A percentile compares a stretch with the other conserved stretches of the same genome.
Evolutionary conservation across 2,888 invertebrate genomes (phyloP).

Genomic region (Sphaerophoria rueppellii): DNA sequence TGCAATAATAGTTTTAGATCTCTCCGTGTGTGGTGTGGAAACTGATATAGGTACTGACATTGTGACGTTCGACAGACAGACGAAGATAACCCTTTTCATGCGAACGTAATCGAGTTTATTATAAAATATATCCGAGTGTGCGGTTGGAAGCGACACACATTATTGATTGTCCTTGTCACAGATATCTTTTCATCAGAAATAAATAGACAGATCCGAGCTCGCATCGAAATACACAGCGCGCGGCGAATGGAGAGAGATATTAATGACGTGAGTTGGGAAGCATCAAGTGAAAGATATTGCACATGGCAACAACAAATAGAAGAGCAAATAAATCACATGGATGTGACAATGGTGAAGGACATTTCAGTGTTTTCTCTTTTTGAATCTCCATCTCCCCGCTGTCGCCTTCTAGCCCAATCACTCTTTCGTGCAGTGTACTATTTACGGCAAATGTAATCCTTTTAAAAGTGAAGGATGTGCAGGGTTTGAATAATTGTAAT

Average conservation of each 20-base stretch:
- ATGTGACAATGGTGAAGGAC: constrained; percentile 57
- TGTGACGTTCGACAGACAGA: neutral
- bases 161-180: constrained; percentile 55
- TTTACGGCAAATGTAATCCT: constrained; percentile 46
- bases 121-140: constrained; percentile 1
- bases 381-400: neutral
- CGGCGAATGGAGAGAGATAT: constrained; percentile 35
- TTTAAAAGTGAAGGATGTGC: constrained; percentile 45
- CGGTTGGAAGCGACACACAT: constrained; percentile 17
- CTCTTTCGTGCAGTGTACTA: constrained; percentile 2
- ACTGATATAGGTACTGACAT: neutral
- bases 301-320: neutral
- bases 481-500: constrained; percentile 29
- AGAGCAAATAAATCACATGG: constrained; percentile 9
- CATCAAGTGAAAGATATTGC: constrained; percentile 30
- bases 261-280: constrained; percentile 35
- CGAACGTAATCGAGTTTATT: constrained; percentile 40
- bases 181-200: constrained; percentile 7
- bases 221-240: constrained; percentile 42
- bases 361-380: constrained; percentile 28
- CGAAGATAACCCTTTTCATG: neutral
- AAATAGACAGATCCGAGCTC: constrained; percentile 13
- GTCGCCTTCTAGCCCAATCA: neutral
- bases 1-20: constrained; percentile 32
- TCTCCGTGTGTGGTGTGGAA: constrained; percentile 1